These are phyloP conservation scores for Odontesthes bonariensis DNA, from an alignment of 2,113 vertebrate genomes.

Conservation along the genomic window DNA sequence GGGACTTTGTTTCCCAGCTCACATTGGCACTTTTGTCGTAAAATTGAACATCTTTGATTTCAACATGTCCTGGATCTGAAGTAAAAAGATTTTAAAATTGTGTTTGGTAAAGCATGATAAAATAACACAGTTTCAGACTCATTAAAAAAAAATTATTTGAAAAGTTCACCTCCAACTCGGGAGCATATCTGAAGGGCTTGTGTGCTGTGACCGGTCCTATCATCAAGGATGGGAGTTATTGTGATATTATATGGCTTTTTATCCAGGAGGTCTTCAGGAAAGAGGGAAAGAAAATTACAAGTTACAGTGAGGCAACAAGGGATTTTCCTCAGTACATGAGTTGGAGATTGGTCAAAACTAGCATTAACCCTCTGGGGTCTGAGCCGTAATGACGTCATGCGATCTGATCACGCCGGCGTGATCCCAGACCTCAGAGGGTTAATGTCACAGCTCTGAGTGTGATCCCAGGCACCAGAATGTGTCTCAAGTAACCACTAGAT, in stretches of 20 bases:
- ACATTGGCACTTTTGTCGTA: conserved; percentile 40
- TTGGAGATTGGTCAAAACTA: too few species aligned
- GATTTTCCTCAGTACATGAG: too few species aligned
- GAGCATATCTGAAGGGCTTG: conserved; percentile 58
- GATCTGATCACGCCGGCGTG: too few species aligned
- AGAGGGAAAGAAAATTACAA: neutral
- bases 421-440: too few species aligned
- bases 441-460: too few species aligned
- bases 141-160: too few species aligned
- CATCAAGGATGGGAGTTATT: conserved; percentile 66
- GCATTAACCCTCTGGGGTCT: too few species aligned
- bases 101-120: neutral
- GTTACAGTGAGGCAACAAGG: neutral
- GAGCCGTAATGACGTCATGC: too few species aligned
- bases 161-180: conserved; percentile 50
- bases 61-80: conserved; percentile 51
- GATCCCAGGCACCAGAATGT: too few species aligned
- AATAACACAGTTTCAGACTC: too few species aligned
- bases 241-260: conserved; percentile 65
- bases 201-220: conserved; percentile 50
- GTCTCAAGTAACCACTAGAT: too few species aligned
- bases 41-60: neutral
- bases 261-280: conserved; percentile 58
- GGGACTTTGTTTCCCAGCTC: conserved; percentile 42
- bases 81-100: neutral